A percentile compares a stretch with the other conserved stretches of the same genome.
Conservation (phyloP, 2,797 vertebrate genomes). For the Ctenochaetus hawaiiensis region DNA sequence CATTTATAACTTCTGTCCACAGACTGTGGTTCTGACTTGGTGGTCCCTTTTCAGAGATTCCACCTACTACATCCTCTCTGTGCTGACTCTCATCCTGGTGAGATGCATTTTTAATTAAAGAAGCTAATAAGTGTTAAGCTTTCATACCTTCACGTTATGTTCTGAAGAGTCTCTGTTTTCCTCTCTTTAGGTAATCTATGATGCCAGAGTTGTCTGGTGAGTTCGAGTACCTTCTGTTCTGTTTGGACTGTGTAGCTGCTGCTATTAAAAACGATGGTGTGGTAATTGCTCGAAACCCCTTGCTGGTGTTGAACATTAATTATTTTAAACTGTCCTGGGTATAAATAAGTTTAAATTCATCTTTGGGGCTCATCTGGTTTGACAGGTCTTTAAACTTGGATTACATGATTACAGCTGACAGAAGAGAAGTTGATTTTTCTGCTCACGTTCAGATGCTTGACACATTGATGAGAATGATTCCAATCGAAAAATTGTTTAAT, state of each 20-base stretch:
- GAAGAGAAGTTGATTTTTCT: background rate
- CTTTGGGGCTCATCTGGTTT: background rate
- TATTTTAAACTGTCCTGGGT: background rate
- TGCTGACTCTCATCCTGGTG: conserved; percentile 86
- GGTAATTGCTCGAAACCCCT: background rate
- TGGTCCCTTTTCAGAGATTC: conserved; percentile 88
- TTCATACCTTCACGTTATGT: background rate
- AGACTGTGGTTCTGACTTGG: conserved; percentile 86
- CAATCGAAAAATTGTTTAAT: background rate
- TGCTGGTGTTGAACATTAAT: background rate
- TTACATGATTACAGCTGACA: background rate
- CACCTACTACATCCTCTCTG: conserved; percentile 85
- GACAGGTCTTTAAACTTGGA: conserved; percentile 8
- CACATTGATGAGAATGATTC: background rate
- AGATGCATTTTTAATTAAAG: conserved; percentile 36
- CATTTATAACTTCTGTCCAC: background rate
- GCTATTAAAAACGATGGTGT: background rate
- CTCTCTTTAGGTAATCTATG: conserved; percentile 84
- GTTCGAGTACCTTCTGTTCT: conserved; percentile 45
- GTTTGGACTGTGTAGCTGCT: background rate
- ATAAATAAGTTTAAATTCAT: background rate
- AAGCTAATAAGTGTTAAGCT: background rate
- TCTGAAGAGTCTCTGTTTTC: background rate
- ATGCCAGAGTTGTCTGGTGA: conserved; percentile 86
- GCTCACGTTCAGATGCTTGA: background rate